Evolutionary conservation across 2,888 invertebrate species (phyloP).

Genomic region (Ditylenchus weischeri): DNA sequence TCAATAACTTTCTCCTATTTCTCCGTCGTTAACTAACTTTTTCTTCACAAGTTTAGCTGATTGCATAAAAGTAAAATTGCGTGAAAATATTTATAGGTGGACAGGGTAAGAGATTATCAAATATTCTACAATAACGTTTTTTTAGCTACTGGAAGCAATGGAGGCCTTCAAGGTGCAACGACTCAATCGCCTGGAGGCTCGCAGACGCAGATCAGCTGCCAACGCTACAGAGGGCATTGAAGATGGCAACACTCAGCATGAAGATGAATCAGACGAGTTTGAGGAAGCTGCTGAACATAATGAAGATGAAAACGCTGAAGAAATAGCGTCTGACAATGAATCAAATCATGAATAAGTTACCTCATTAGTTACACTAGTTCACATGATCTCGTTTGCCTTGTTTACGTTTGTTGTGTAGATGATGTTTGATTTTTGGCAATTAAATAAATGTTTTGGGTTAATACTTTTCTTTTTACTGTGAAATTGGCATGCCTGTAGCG

Average conservation of each 20-base stretch:
- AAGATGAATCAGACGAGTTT: conserved; percentile 13
- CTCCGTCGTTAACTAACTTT: too few species aligned
- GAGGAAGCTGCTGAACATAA: neutral
- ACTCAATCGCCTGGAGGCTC: conserved; percentile 15
- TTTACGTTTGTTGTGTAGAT: too few species aligned
- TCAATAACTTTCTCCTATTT: too few species aligned
- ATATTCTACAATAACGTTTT: neutral
- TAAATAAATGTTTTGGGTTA: neutral
- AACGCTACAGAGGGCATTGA: conserved; percentile 3
- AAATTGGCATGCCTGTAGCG: neutral
- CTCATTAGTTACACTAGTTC: neutral
- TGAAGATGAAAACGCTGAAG: conserved; percentile 2
- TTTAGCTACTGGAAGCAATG: conserved; percentile 23
- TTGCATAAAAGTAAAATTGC: too few species aligned
- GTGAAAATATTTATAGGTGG: too few species aligned
- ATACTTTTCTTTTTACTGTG: too few species aligned
- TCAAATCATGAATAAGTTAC: neutral
- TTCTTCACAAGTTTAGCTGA: too few species aligned
- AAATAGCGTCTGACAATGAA: conserved; percentile 6
- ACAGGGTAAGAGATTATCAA: too few species aligned
- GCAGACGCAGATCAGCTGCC: conserved; percentile 10
- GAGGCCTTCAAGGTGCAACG: conserved; percentile 13
- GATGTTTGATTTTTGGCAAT: too few species aligned
- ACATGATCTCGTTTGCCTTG: neutral
- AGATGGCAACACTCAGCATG: conserved; percentile 3